phyloP scores from a whole-genome alignment of 2,797 vertebrate genomes.

The Artibeus lituratus region DNA sequence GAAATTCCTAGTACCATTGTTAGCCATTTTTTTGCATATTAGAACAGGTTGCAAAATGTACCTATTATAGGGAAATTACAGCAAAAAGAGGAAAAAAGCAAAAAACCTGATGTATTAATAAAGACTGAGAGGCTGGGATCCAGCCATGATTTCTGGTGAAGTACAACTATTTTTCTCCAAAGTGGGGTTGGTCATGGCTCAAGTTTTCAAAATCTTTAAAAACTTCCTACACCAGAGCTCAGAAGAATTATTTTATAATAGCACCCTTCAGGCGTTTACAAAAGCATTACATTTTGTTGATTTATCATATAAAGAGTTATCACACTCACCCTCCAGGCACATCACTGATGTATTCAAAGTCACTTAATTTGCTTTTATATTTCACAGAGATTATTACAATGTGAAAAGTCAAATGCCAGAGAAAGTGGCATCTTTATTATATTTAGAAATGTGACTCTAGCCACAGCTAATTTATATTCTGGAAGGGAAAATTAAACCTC shows the following conservation, averaged over 20 bases:
- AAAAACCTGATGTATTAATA: constrained; percentile 34
- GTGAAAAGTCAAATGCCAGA: constrained; percentile 71
- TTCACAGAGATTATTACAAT: constrained; percentile 66
- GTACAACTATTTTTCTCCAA: constrained; percentile 62
- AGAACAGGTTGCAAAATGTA: constrained; percentile 14
- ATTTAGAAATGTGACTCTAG: constrained; percentile 76
- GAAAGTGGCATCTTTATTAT: constrained; percentile 60
- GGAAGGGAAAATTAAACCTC: constrained; percentile 75
- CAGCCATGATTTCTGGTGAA: constrained; percentile 48
- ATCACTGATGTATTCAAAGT: constrained; percentile 27
- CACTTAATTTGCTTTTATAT: constrained; percentile 72
- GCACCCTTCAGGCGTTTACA: background rate
- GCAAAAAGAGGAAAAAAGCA: constrained; percentile 7
- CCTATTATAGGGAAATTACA: background rate
- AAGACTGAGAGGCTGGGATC: constrained; percentile 54
- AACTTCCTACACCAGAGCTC: background rate
- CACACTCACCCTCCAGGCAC: background rate
- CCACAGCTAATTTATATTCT: constrained; percentile 62
- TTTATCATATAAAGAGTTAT: constrained; percentile 26
- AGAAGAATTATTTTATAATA: background rate
- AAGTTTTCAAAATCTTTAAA: constrained; percentile 9
- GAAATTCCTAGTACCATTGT: background rate
- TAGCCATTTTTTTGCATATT: constrained; percentile 36
- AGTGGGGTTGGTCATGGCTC: background rate
- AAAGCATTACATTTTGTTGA: background rate